Base-by-base conservation (phyloP, 2,888 invertebrate species). In the Troglohyphantes excavatus region DNA sequence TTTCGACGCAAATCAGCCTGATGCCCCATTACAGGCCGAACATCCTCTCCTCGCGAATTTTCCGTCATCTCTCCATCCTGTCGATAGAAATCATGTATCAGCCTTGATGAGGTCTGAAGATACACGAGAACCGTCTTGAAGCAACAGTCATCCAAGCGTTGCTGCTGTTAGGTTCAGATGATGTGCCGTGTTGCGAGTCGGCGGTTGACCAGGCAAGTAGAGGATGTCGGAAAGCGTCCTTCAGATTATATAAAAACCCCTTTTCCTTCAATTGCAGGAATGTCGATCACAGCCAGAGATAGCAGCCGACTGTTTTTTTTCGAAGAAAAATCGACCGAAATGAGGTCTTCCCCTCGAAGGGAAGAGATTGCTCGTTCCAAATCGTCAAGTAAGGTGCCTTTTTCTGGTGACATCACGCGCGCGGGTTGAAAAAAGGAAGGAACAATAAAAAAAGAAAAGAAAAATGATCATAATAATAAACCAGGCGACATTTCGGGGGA, bases 61-160 rank as follows among this genome's bases (percentile, higher is more conserved):
- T n/a, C n/a, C n/a, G n/a, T n/a, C 43, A 68, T 39, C 39, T 33
- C 23, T 72, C 75, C 73, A 87, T 87, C 79, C 87, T 87, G 87
- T 33, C 65, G 65, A 65, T 79, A n/a, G 78, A 17, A 73, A 73
- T 83, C 63, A 43, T 3, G 63, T n/a, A 39, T 53, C 29, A 27
- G 11, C 27, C 59, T 75, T 75, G 61, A 65, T 39, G 72, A 61
- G 39, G 29, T 26, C 43, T 53, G 26, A 11, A 72, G 43, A 46
- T 72, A 72, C n/a, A 53, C 27, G 39, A 21, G 26, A 72, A 78
- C 26, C 65, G 61, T 78, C 63, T 65, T 39, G 53, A 53, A 53
- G 53, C 65, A 78, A 33, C 63, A 63, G 65, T 65, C 78, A 86
- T 61, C 86, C 78, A 86, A 70, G 87, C 72, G 65, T 83, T 83